These are phyloP conservation scores for Eubasilissa splendida DNA, from an alignment of 2,888 invertebrate genomes.

Conservation along the genomic window DNA sequence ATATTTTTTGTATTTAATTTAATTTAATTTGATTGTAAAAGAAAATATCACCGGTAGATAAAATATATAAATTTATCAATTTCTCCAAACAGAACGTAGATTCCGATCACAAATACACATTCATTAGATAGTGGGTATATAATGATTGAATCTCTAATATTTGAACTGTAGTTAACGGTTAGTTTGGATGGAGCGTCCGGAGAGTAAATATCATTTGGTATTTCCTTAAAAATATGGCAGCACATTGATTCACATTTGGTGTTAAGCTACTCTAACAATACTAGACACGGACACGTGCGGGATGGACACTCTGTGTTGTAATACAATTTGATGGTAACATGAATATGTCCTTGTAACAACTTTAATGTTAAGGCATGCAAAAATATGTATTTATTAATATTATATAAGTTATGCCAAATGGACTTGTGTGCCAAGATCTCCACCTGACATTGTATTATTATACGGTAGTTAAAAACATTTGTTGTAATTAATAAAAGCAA, in stretches of 20 bases:
- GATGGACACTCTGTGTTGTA: not conserved
- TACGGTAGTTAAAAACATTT: not conserved
- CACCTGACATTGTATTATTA: not conserved
- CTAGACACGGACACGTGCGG: not conserved
- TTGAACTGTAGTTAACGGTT: no score
- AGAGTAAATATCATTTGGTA: conserved; percentile 33
- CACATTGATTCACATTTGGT: conserved; percentile 18
- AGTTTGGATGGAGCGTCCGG: not conserved
- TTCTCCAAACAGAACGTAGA: no score
- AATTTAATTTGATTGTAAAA: no score
- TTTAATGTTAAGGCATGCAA: conserved; percentile 3
- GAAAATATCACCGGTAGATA: no score
- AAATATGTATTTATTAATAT: not conserved
- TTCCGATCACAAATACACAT: no score
- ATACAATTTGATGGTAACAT: no score
- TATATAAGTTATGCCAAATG: not conserved
- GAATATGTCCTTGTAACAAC: no score
- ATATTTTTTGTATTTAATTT: no score
- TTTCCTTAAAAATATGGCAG: conserved; percentile 27
- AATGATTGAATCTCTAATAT: no score
- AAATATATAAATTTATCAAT: no score
- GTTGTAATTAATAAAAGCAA: conserved; percentile 13
- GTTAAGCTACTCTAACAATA: conserved; percentile 3
- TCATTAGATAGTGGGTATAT: no score
- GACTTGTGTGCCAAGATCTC: no score